Percentiles rank a stretch among this genome's conserved stretches.
Evolutionary conservation across 2,797 vertebrate species (phyloP).

Genomic region (Lycodopsis pacificus): DNA sequence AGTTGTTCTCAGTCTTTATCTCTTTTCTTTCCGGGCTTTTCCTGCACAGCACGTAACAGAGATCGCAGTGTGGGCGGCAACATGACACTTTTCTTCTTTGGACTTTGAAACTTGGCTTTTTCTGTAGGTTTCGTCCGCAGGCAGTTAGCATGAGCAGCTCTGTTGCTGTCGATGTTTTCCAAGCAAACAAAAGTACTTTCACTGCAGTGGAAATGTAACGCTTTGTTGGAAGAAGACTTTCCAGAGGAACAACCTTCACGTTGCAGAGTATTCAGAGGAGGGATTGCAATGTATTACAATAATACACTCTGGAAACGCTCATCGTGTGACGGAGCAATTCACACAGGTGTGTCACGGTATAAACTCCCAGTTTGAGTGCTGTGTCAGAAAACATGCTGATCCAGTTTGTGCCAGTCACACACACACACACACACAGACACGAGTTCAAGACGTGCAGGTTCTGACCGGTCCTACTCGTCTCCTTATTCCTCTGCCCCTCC

Average conservation of each 20-base stretch:
- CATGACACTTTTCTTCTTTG: background rate
- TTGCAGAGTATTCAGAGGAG: background rate
- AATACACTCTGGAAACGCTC: too few relatives aligned
- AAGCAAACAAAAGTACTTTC: background rate
- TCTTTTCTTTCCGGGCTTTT: background rate
- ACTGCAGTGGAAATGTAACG: background rate
- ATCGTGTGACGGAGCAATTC: too few relatives aligned
- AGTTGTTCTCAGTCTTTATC: background rate
- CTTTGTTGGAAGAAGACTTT: background rate
- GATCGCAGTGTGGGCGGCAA: too few relatives aligned
- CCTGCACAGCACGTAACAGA: background rate
- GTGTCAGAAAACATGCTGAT: background rate
- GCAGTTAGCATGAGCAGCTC: background rate
- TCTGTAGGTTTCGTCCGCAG: background rate
- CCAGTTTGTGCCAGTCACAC: background rate
- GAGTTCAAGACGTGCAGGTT: background rate
- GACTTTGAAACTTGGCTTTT: background rate
- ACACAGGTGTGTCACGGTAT: background rate
- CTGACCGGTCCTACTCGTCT: background rate
- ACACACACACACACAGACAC: background rate
- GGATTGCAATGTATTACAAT: background rate
- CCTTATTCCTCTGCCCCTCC: background rate
- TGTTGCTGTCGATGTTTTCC: background rate
- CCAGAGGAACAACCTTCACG: background rate
- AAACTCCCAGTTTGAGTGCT: background rate